Evolutionary conservation across 2,113 vertebrate genomes (phyloP).

Genomic region (Mystacornis crossleyi): DNA sequence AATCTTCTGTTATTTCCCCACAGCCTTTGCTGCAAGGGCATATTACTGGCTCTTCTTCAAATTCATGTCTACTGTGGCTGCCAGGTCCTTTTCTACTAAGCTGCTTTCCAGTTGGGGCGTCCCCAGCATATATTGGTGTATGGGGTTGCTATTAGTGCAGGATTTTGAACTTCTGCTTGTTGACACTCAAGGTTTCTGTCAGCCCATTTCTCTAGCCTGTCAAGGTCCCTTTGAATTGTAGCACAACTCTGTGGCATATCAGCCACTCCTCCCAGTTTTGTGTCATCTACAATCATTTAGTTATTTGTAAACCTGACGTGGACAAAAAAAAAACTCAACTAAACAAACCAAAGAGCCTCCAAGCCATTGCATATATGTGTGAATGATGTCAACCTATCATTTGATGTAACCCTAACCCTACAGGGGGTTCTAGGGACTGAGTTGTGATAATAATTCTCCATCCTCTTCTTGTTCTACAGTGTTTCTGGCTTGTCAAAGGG

Average conservation of each 20-base stretch:
- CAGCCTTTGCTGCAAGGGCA: background rate
- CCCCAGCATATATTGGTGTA: background rate
- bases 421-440: background rate
- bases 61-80: background rate
- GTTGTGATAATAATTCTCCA: background rate
- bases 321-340: background rate
- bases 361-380: background rate
- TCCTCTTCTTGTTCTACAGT: background rate
- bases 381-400: background rate
- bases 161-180: background rate
- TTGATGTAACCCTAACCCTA: background rate
- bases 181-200: background rate
- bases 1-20: background rate
- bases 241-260: background rate
- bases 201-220: background rate
- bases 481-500: background rate
- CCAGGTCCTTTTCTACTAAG: background rate
- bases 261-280: background rate
- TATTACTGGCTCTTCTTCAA: background rate
- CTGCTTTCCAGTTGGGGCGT: background rate
- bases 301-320: background rate
- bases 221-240: background rate
- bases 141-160: background rate
- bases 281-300: background rate
- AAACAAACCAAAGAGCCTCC: background rate